Base-by-base conservation (phyloP, 2,888 invertebrate species). In the Chironomus riparius region DNA sequence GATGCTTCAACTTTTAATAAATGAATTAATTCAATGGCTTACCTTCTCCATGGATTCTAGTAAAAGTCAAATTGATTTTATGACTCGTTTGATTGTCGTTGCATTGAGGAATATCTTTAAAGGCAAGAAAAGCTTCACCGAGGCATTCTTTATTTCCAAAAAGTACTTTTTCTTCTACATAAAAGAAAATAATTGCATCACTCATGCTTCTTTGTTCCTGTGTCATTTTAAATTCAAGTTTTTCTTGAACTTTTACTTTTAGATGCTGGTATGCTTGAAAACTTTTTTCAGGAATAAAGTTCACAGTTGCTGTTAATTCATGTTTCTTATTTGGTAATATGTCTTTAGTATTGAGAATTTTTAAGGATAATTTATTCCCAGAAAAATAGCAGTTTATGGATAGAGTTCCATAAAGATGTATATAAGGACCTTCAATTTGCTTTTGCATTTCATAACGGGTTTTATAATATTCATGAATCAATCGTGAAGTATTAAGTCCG, bases 391-490 rank as follows among this genome's bases (percentile, higher is more conserved):
- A 72, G 18, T 47, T 15, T 10, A 72, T 13, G 1, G 72, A 47
- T 2, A 72, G 5, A 7, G 62, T 21, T 15, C 72, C 72, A 18
- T 61, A 47, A 10, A 62, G 72, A 62, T 72, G n/a, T 13, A 72
- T 62, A 3, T 61, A 62, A 3, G 61, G 15, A 38, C 38, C 38
- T 15, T 50, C 28, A 12, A 62, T 72, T 7, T 56, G 18, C 13
- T 62, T n/a, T 72, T 72, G 72, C 61, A 72, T 24, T 13, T 28
- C 38, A 62, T 72, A 72, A 13, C 72, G 72, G 4, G 61, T 21
- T 72, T 72, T 72, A 13, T 38, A 72, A 13, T 72, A 72, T 10
- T 72, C 62, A 72, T 72, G 72, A 47, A 72, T 72, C 2, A 72
- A 21, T 24, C 50, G 48, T 0, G 61, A 15, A 1, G 72, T 38